Base-by-base conservation (phyloP, 2,113 vertebrate genomes). In the Ornithorhynchus anatinus region DNA sequence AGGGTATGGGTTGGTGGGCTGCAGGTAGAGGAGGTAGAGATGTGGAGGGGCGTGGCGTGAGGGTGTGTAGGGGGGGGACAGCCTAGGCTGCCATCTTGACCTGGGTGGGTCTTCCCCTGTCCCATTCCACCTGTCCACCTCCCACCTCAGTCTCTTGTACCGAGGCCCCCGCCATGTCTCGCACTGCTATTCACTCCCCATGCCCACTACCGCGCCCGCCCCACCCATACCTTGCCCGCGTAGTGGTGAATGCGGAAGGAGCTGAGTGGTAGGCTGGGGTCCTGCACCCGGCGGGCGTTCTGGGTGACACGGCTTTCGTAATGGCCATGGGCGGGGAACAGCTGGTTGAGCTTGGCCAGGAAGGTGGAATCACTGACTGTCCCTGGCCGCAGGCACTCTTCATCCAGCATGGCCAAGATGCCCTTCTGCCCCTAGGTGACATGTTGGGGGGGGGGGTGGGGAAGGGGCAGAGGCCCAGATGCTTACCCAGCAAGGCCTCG, bases 191-290 rank as follows among this genome's bases (percentile, higher is more conserved):
- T n/a, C 12, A 25, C 2, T 2, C 13, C 4, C 53, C 33, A 8
- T 17, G 7, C 37, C 53, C 53, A 45, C 20, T n/a, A n/a, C n/a
- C 23, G 27, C 35, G 37, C 6, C 1, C 0, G 1, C 2, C 3
- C 16, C 1, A 16, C 73, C 36, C 69, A n/a, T n/a, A 94, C 94
- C 92, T 94, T 94, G 85, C 94, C 94, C 0, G 94, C 94, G 4
- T 95, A 95, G 84, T 95, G 94, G 68, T 83, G 81, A 77, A 95
- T 87, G 37, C 93, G 94, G 88, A 95, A 95, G 88, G 84, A 90
- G 16, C 38, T 74, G 1, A 65, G 19, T 0, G 60, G 51, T 84
- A 95, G 84, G 69, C 79, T 91, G 60, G 19, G 0, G 5, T 95
- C 94, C 19, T 65, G 87, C 38, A 93, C n/a, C 0, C 0, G 88